Conservation (phyloP, 2,888 invertebrate species). For the Acronicta psi region DNA sequence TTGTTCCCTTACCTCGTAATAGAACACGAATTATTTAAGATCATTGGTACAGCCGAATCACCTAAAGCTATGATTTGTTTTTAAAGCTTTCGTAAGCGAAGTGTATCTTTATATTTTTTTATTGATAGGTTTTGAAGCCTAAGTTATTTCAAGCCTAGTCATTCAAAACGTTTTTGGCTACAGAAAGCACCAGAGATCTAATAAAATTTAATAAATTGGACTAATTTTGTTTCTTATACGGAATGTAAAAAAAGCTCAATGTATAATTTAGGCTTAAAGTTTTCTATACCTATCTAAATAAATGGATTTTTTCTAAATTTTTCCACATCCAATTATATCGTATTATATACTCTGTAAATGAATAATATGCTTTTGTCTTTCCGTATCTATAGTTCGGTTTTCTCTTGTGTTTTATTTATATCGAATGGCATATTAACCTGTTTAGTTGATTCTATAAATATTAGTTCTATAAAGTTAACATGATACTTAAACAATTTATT, state of each 20-base stretch:
- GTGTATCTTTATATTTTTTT: slow-evolving; percentile 46
- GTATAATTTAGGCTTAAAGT: slow-evolving; percentile 4
- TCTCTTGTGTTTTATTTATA: slow-evolving; percentile 13
- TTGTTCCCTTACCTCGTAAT: slow-evolving; percentile 18
- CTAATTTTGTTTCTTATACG: slow-evolving; percentile 4
- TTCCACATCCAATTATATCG: neutral
- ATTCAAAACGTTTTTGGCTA: slow-evolving; percentile 7
- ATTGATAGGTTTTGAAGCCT: slow-evolving; percentile 29
- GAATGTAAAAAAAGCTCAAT: slow-evolving; percentile 25
- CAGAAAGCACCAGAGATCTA: slow-evolving; percentile 2
- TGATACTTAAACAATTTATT: too few species aligned
- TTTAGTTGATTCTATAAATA: slow-evolving; percentile 29
- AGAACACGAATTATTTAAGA: slow-evolving; percentile 14
- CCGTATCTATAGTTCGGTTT: neutral
- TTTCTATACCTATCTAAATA: neutral
- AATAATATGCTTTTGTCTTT: neutral
- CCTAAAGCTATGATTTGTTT: slow-evolving; percentile 41
- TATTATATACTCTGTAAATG: neutral
- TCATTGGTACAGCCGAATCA: slow-evolving; percentile 42
- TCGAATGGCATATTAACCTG: slow-evolving; percentile 13
- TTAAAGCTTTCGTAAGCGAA: slow-evolving; percentile 44
- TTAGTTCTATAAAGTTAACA: neutral
- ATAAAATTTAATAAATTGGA: slow-evolving; percentile 2
- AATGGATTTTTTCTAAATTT: neutral
- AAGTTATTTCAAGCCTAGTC: neutral